These are phyloP conservation scores for Habrosyne pyritoides DNA, from an alignment of 2,888 invertebrate species.

Conservation along the genomic window DNA sequence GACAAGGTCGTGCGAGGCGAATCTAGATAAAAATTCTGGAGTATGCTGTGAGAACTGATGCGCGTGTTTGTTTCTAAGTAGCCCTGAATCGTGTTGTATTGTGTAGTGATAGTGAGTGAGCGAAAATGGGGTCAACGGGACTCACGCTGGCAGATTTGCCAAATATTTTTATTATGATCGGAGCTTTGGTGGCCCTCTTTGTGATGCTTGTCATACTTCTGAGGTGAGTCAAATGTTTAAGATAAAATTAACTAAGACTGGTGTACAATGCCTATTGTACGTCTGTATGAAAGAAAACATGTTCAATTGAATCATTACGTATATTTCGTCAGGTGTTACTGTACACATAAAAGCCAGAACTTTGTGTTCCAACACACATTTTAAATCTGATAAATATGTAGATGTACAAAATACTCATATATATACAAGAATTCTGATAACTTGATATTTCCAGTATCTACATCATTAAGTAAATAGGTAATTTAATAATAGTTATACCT, in stretches of 20 bases:
- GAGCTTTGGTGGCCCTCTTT: conserved; percentile 88
- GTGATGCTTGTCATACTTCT: conserved; percentile 89
- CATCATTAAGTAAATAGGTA: too few species aligned
- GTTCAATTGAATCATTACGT: not conserved
- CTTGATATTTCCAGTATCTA: too few species aligned
- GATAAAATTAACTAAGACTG: not conserved
- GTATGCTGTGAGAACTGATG: conserved; percentile 60
- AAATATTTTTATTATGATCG: conserved; percentile 89
- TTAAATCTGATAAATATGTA: not conserved
- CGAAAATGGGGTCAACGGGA: conserved; percentile 72
- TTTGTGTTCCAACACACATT: not conserved
- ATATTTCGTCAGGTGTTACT: not conserved
- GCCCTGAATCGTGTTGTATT: conserved; percentile 37
- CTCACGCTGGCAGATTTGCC: conserved; percentile 89
- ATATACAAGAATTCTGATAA: not conserved
- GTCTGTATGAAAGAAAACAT: not conserved
- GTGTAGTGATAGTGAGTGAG: conserved; percentile 47
- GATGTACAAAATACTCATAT: not conserved
- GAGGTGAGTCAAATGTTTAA: conserved; percentile 82
- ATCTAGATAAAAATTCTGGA: conserved; percentile 51
- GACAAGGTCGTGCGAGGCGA: conserved; percentile 47
- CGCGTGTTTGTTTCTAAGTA: conserved; percentile 25
- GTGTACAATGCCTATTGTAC: conserved; percentile 4
- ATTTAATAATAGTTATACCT: not conserved
- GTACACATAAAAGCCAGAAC: not conserved